Percentiles rank a stretch among this genome's conserved stretches.
These are phyloP conservation scores for Nomada hirtipes DNA, from an alignment of 2,888 invertebrate genomes.

Conservation along the genomic window DNA sequence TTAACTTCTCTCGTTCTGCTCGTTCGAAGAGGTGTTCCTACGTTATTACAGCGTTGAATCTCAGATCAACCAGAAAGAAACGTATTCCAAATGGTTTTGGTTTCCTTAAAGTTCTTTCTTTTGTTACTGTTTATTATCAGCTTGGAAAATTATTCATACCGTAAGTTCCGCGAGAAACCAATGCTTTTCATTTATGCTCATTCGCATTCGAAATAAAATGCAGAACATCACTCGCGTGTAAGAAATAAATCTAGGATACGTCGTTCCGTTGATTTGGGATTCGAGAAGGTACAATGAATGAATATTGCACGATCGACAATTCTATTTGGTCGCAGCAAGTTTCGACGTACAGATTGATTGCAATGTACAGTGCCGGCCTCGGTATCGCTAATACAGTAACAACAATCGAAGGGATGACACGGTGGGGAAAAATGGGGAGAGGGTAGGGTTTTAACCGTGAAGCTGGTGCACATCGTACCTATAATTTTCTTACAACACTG, in stretches of 20 bases:
- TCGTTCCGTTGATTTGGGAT: slow-evolving; percentile 24
- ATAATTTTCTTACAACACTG: slow-evolving; percentile 53
- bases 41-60: slow-evolving; percentile 46
- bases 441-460: slow-evolving; percentile 14
- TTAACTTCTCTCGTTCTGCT: slow-evolving; percentile 36
- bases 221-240: background rate
- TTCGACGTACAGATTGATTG: slow-evolving; percentile 40
- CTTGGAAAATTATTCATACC: background rate
- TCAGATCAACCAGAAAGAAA: slow-evolving; percentile 33
- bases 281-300: slow-evolving; percentile 50
- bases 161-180: background rate
- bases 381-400: slow-evolving; percentile 35
- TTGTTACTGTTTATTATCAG: slow-evolving; percentile 24
- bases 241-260: slow-evolving; percentile 5
- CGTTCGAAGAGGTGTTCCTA: slow-evolving; percentile 44
- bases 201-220: background rate
- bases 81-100: background rate
- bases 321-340: slow-evolving; percentile 58
- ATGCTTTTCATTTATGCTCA: background rate
- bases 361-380: slow-evolving; percentile 41
- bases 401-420: slow-evolving; percentile 34
- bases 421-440: slow-evolving; percentile 8
- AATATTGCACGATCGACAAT: slow-evolving; percentile 48
- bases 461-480: slow-evolving; percentile 54
- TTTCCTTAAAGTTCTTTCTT: background rate